Percentiles rank a stretch among this genome's conserved stretches.
Conservation (phyloP, 2,888 invertebrate species). For the Drosophila parthenogenetica region DNA sequence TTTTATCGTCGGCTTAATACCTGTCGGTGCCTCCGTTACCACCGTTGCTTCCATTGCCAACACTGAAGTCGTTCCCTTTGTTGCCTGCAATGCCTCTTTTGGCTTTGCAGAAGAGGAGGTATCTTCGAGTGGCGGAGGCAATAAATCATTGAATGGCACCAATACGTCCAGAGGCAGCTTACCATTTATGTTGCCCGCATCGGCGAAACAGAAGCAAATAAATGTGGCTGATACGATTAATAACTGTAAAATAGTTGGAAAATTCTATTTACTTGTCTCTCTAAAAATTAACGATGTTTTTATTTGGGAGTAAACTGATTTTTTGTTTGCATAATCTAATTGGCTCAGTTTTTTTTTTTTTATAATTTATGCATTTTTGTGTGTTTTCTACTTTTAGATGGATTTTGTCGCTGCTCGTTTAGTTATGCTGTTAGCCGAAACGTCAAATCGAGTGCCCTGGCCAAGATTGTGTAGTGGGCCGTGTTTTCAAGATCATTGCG, state of each 20-base stretch:
- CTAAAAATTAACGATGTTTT: constrained; percentile 47
- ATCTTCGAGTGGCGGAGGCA: constrained; percentile 74
- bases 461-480: constrained; percentile 36
- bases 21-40: constrained; percentile 11
- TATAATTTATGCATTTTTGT: constrained; percentile 51
- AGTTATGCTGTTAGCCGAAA: constrained; percentile 33
- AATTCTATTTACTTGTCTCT: constrained; percentile 35
- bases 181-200: constrained; percentile 73
- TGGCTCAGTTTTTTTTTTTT: constrained; percentile 35
- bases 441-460: constrained; percentile 14
- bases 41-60: too few species aligned
- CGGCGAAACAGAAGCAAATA: constrained; percentile 62
- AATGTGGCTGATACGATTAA: constrained; percentile 74
- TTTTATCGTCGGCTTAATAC: constrained; percentile 69
- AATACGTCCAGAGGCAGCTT: constrained; percentile 57
- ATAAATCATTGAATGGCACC: constrained; percentile 81
- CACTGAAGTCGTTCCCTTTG: constrained; percentile 55
- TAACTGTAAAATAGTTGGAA: constrained; percentile 70
- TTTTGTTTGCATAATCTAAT: constrained; percentile 47
- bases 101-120: constrained; percentile 26
- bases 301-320: constrained; percentile 17
- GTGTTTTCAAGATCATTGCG: constrained; percentile 22
- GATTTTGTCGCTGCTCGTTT: constrained; percentile 60
- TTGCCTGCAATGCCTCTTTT: constrained; percentile 16
- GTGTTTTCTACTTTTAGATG: constrained; percentile 31